These are phyloP conservation scores for Hermetia illucens DNA, from an alignment of 1,140 invertebrate species.

Conservation along the genomic window DNA sequence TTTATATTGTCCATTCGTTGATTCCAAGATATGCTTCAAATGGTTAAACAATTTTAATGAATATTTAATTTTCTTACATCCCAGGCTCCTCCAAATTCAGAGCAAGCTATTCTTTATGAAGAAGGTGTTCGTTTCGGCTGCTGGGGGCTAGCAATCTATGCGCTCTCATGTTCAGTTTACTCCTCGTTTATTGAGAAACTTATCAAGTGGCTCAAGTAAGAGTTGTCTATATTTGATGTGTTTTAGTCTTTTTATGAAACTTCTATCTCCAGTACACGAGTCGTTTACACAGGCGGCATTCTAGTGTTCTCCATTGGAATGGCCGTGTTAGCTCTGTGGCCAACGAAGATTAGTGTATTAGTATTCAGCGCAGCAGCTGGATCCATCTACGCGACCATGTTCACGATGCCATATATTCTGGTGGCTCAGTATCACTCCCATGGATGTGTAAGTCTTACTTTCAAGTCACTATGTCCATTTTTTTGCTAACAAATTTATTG, in stretches of 20 bases:
- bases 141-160: constrained; percentile 75
- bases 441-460: constrained; percentile 50
- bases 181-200: constrained; percentile 62
- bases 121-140: constrained; percentile 69
- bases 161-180: constrained; percentile 65
- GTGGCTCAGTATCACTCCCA: constrained; percentile 67
- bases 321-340: constrained; percentile 52
- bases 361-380: constrained; percentile 60
- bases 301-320: constrained; percentile 62
- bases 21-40: no score
- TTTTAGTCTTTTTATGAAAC: neutral
- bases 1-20: no score
- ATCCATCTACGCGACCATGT: constrained; percentile 72
- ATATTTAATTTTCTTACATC: constrained; percentile 1
- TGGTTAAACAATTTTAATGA: no score
- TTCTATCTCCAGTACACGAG: constrained; percentile 39
- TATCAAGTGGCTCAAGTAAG: constrained; percentile 51
- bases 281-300: constrained; percentile 60
- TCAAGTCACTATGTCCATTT: neutral
- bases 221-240: constrained; percentile 1
- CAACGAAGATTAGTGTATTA: constrained; percentile 51
- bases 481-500: no score
- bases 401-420: constrained; percentile 75
- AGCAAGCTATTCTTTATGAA: constrained; percentile 39
- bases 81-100: constrained; percentile 13